Evolutionary conservation across 2,797 vertebrate species (phyloP).

Genomic region (Austrolebias charrua): DNA sequence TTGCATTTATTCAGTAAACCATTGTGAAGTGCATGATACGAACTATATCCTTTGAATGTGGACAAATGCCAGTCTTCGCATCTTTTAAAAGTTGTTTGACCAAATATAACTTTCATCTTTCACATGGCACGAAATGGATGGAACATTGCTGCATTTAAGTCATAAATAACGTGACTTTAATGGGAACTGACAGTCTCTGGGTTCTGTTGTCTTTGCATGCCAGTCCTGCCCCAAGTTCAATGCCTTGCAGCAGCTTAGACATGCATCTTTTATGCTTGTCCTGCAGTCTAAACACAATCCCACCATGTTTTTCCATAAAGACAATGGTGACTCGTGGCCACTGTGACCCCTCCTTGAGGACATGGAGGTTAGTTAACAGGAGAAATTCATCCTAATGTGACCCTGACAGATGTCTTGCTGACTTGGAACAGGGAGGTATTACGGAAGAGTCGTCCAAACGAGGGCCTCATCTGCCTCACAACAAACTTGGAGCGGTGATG

Average conservation of each 20-base stretch:
- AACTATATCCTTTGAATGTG: constrained; percentile 1
- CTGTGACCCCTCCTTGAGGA: constrained; percentile 36
- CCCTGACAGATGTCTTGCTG: constrained; percentile 54
- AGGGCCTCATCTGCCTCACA: constrained; percentile 38
- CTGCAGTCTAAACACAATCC: constrained; percentile 45
- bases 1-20: constrained; percentile 23
- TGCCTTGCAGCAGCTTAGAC: constrained; percentile 28
- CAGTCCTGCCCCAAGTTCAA: constrained; percentile 36
- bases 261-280: constrained; percentile 38
- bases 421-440: constrained; percentile 29
- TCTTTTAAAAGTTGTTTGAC: neutral
- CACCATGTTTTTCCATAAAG: constrained; percentile 44
- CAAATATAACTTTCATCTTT: neutral
- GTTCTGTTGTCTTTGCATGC: constrained; percentile 26
- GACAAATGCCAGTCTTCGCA: neutral
- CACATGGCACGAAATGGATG: neutral
- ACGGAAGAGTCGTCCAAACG: constrained; percentile 16
- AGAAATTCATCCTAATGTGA: constrained; percentile 47
- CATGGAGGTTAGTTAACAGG: constrained; percentile 31
- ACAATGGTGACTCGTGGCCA: constrained; percentile 53
- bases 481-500: constrained; percentile 39
- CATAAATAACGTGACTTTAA: neutral
- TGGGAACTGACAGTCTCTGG: constrained; percentile 1
- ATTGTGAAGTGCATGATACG: constrained; percentile 7
- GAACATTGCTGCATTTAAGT: neutral